Base-by-base conservation (phyloP, 2,888 invertebrate species). In the Lasioglossum pauxillum region DNA sequence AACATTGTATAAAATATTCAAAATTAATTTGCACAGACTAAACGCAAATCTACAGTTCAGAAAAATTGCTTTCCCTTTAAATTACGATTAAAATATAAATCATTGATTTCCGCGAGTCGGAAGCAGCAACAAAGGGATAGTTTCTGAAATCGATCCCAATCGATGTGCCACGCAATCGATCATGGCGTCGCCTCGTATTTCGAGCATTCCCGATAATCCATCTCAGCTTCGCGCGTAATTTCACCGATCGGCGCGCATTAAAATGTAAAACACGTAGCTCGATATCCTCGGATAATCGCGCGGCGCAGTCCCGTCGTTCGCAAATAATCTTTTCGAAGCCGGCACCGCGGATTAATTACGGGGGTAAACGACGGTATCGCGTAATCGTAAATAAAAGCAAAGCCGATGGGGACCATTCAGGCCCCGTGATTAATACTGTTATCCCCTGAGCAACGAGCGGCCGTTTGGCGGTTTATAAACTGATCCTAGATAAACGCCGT, bases 301-400 rank as follows among this genome's bases (percentile, higher is more conserved):
- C 31, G 46, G 27, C 64, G 46, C 35, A 35, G 44, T 67, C n/a
- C 64, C 31, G 60, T 60, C 60, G 60, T 31, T 44, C 49, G 75
- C 71, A 67, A 82, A 78, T 69, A 78, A 82, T 76, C 77, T 73
- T 44, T 53, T 46, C 23, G 35, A 53, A 49, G 19, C 27, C 49
- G 16, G 38, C 23, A 27, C 69, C 44, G 38, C 35, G 57, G 72
- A 27, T 89, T 88, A 83, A 89, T 89, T 88, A 46, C 35, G 49
- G 64, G 38, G 38, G 74, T 53, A 82, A 41, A 75, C 71, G 82
- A 64, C 80, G 71, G n/a, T 75, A 67, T 57, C 81, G 75, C 38
- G 64, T 80, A 82, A 86, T 89, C 78, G 75, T 75, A 75, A 88
- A 86, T 89, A 84, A 83, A 81, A 67, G 53, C 71, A 76, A 78